Base-by-base conservation (phyloP, 2,888 invertebrate genomes). In the Brachypterus glaber region DNA sequence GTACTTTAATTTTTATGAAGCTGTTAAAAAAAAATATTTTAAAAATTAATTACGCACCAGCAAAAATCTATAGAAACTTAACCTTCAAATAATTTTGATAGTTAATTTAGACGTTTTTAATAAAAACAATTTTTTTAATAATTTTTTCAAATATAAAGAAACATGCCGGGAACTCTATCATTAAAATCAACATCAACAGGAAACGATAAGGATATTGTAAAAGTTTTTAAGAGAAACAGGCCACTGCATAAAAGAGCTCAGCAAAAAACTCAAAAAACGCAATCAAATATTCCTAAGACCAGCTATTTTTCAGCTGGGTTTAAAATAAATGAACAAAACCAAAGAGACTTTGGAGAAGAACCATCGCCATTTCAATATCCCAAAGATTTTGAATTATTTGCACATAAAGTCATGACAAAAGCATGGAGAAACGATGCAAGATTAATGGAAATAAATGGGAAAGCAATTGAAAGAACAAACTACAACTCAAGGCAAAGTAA, bases 301-400 rank as follows among this genome's bases (percentile, higher is more conserved):
- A 57, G 54, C 40, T 61, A 61, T 39, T 59, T 59, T 38, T 51
- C 59, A 2, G 39, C 50, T 8, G 60, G 56, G 11, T 33, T 43
- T 8, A 50, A 47, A 30, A 49, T 61, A 4, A 52, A 48, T 35
- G 47, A 53, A 5, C 41, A 40, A 14, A 59, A 57, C 32, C 46
- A 51, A 39, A 43, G 61, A 41, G 57, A 67, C 45, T 50, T 65
- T 15, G 51, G 56, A 31, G 45, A 54, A 2, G 67, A 70, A 47
- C 59, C 61, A 24, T 63, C 64, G 1, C 69, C 70, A 1, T 72
- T 67, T 45, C 41, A 49, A 17, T 62, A 63, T 44, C 67, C 70
- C 1, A 57, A 62, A 18, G 65, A 66, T 36, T 48, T 63, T 11
- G 65, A 67, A 38, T 60, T 63, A 42, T 63, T 67, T 45, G 62